A percentile compares a stretch with the other conserved stretches of the same genome.
Evolutionary conservation across 2,797 vertebrate species (phyloP).

Genomic region (Myiotriccus ornatus): DNA sequence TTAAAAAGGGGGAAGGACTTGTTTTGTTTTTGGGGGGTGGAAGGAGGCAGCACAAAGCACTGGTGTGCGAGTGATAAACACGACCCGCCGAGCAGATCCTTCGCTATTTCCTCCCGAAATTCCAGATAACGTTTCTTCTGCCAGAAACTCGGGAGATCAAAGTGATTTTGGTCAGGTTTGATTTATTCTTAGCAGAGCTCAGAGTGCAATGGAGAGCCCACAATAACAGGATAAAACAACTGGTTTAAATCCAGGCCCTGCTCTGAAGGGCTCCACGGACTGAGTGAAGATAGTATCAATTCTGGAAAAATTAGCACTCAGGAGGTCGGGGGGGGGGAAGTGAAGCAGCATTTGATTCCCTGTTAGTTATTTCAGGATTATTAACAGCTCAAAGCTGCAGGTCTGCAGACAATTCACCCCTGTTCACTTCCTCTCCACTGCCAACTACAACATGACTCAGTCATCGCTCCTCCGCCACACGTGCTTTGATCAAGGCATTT

Average conservation of each 20-base stretch:
- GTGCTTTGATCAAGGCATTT: neutral
- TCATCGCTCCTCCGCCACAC: neutral
- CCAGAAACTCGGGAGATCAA: neutral
- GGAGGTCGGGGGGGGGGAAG: too few relatives aligned
- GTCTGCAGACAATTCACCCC: neutral
- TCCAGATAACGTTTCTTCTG: neutral
- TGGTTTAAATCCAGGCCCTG: neutral
- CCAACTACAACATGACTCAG: fast-evolving
- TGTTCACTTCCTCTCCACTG: neutral
- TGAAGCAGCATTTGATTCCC: neutral
- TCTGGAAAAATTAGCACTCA: neutral
- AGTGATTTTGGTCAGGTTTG: neutral
- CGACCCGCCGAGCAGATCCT: neutral
- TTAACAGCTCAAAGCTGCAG: neutral
- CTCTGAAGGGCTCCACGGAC: neutral
- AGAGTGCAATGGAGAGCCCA: neutral
- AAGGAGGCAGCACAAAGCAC: neutral
- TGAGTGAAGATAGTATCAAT: neutral
- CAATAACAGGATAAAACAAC: neutral
- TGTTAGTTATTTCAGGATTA: neutral
- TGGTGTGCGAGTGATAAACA: neutral
- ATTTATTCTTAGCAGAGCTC: neutral
- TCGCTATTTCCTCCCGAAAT: neutral
- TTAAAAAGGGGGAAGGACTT: neutral
- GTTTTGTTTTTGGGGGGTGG: neutral